These are phyloP conservation scores for Acleris literana DNA, from an alignment of 2,888 invertebrate genomes.

Conservation along the genomic window DNA sequence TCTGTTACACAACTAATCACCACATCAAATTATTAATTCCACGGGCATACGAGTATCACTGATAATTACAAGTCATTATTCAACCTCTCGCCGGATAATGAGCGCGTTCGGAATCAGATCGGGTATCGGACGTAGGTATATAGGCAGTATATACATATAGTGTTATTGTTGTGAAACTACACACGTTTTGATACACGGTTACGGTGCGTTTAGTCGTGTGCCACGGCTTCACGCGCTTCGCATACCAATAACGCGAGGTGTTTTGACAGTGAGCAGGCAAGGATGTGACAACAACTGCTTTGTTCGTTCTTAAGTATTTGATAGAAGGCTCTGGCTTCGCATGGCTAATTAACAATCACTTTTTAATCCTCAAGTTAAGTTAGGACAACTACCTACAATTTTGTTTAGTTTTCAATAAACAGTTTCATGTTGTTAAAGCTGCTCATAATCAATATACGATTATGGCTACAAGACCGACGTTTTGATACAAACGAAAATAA, in stretches of 20 bases:
- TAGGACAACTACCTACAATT: too few species aligned
- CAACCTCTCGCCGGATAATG: conserved; percentile 20
- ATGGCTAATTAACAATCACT: too few species aligned
- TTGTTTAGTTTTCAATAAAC: too few species aligned
- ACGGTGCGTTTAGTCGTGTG: conserved; percentile 48
- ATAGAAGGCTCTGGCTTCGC: too few species aligned
- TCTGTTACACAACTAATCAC: conserved; percentile 20
- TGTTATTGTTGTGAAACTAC: conserved; percentile 26
- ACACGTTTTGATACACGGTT: conserved; percentile 37
- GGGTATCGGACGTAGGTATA: conserved; percentile 12
- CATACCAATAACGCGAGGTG: conserved; percentile 61
- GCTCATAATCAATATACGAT: too few species aligned
- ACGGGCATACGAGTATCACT: conserved; percentile 21
- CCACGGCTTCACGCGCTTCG: conserved; percentile 51
- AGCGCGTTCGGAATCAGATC: conserved; percentile 22
- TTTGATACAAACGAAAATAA: too few species aligned
- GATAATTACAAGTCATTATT: conserved; percentile 34
- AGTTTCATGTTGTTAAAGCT: too few species aligned
- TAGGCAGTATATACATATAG: neutral
- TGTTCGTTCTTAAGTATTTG: too few species aligned
- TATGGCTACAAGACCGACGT: too few species aligned
- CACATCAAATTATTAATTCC: conserved; percentile 24
- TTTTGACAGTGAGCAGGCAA: conserved; percentile 2
- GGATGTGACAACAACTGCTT: too few species aligned
- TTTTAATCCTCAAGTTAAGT: too few species aligned